A percentile compares a stretch with the other conserved stretches of the same genome.
Evolutionary conservation across 2,888 invertebrate species (phyloP).

Genomic region (Tipula confusa): DNA sequence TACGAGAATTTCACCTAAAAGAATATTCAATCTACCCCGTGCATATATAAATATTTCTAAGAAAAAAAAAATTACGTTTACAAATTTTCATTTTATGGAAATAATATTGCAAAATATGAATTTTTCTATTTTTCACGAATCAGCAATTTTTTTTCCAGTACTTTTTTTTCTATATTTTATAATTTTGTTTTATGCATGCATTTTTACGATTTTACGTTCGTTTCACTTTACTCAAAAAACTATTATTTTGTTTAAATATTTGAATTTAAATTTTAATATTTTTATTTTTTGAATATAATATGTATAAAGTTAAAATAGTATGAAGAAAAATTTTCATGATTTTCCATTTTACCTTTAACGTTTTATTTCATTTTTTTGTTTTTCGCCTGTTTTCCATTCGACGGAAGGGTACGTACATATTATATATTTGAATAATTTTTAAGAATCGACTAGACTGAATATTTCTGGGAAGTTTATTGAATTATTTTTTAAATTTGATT

Average conservation of each 20-base stretch:
- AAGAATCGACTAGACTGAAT: conserved; percentile 20
- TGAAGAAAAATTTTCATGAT: conserved; percentile 1
- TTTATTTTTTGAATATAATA: background rate
- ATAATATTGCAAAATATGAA: conserved; percentile 20
- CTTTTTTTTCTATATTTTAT: background rate
- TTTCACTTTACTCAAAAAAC: conserved; percentile 1
- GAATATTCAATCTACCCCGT: conserved; percentile 7
- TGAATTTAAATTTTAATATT: background rate
- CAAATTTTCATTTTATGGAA: conserved; percentile 25
- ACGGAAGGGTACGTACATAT: background rate
- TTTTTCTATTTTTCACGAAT: background rate
- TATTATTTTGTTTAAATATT: conserved; percentile 25
- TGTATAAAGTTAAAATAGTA: background rate
- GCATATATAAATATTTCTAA: background rate
- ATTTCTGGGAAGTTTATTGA: conserved; percentile 3
- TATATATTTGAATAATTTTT: background rate
- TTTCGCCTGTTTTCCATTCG: background rate
- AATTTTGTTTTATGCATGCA: conserved; percentile 12
- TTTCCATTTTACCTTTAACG: background rate
- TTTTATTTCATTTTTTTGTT: no score
- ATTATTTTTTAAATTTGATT: conserved; percentile 1
- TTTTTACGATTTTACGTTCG: background rate
- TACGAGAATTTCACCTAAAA: background rate
- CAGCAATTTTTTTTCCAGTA: conserved; percentile 3
- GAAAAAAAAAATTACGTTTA: background rate